These are phyloP conservation scores for Lophochroa leadbeateri DNA, from an alignment of 2,113 vertebrate species.

Conservation along the genomic window DNA sequence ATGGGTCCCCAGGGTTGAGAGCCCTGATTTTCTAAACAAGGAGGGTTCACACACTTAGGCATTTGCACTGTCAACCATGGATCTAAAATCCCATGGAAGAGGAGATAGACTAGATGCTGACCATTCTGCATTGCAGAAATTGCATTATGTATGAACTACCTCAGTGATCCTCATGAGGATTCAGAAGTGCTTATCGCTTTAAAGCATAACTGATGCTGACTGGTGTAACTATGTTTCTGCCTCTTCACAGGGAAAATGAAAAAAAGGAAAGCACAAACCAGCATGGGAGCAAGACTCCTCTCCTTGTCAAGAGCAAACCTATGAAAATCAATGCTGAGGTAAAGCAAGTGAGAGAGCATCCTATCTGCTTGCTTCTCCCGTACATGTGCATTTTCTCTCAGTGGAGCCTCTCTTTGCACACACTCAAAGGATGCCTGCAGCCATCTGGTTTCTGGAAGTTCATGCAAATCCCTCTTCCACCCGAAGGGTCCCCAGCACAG, in stretches of 20 bases:
- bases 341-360: not conserved
- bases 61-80: not conserved
- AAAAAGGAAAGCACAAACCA: not conserved
- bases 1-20: not conserved
- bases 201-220: not conserved
- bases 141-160: not conserved
- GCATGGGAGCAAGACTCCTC: not conserved
- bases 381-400: not conserved
- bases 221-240: not conserved
- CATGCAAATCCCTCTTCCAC: not conserved
- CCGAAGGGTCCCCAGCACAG: not conserved
- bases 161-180: not conserved
- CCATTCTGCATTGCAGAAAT: not conserved
- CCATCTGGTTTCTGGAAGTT: not conserved
- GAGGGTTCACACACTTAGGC: not conserved
- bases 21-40: not conserved
- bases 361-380: not conserved
- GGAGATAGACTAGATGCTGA: not conserved
- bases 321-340: not conserved
- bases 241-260: not conserved
- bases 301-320: not conserved
- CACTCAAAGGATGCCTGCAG: not conserved
- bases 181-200: not conserved
- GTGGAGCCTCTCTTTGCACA: not conserved
- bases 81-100: not conserved